Conservation (phyloP, 1,140 invertebrate genomes). For the Papilio dardanus region DNA sequence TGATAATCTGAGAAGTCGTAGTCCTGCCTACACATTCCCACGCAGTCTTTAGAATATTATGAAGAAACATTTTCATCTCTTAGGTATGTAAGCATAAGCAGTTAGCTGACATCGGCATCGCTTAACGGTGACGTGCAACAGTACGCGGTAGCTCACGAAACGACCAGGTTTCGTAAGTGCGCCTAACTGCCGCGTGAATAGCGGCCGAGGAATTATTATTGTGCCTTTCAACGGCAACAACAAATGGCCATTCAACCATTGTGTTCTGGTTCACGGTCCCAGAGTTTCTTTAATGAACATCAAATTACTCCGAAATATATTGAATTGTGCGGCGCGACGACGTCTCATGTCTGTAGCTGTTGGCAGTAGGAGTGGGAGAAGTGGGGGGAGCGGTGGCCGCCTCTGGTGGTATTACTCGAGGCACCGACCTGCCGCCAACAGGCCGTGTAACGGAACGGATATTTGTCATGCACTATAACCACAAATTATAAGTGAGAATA, state of each 20-base stretch:
- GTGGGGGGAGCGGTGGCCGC: conserved; percentile 37
- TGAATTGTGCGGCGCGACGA: conserved; percentile 79
- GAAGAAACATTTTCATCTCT: conserved; percentile 5
- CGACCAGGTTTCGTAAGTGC: conserved; percentile 70
- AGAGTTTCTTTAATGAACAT: conserved; percentile 81
- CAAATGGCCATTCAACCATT: conserved; percentile 82
- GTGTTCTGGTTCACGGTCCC: conserved; percentile 81
- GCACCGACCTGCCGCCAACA: conserved; percentile 63
- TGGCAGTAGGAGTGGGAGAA: conserved; percentile 61
- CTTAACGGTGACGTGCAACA: conserved; percentile 45
- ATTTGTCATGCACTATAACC: conserved; percentile 78
- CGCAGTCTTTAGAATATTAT: neutral
- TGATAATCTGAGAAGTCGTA: neutral
- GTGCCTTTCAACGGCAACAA: conserved; percentile 76
- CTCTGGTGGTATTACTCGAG: conserved; percentile 63
- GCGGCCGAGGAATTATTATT: conserved; percentile 71
- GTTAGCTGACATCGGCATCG: conserved; percentile 49
- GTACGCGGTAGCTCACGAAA: conserved; percentile 53
- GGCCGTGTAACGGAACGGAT: conserved; percentile 77
- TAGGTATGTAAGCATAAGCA: conserved; percentile 32
- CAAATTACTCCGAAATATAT: conserved; percentile 82
- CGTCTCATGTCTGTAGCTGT: conserved; percentile 73
- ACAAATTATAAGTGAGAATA: conserved; percentile 82
- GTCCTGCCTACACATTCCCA: neutral
- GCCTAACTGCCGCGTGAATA: conserved; percentile 73